These are phyloP conservation scores for Drosophila atripex DNA, from an alignment of 2,888 invertebrate genomes.

Conservation along the genomic window DNA sequence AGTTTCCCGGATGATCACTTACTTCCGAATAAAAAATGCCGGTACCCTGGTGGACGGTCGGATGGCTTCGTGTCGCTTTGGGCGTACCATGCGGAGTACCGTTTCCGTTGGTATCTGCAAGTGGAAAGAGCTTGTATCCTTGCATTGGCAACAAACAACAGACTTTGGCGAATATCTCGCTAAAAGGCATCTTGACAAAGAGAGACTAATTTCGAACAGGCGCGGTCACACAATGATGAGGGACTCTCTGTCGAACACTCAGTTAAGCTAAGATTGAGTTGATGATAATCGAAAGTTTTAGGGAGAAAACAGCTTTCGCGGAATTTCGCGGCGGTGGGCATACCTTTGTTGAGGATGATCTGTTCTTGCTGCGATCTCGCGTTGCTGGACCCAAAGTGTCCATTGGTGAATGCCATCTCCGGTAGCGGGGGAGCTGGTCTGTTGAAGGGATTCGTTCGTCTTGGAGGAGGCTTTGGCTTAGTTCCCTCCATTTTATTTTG, in stretches of 20 bases:
- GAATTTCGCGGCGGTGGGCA: slow-evolving; percentile 2
- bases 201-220: background rate
- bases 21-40: slow-evolving; percentile 48
- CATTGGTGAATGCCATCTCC: slow-evolving; percentile 66
- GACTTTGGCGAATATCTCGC: slow-evolving; percentile 41
- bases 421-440: slow-evolving; percentile 84
- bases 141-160: slow-evolving; percentile 55
- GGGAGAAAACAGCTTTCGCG: slow-evolving; percentile 41
- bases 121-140: slow-evolving; percentile 55
- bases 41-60: slow-evolving; percentile 1
- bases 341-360: slow-evolving; percentile 37
- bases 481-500: slow-evolving; percentile 1
- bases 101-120: slow-evolving; percentile 69
- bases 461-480: slow-evolving; percentile 87
- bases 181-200: slow-evolving; percentile 45
- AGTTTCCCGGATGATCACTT: slow-evolving; percentile 17
- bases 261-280: background rate
- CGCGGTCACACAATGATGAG: slow-evolving; percentile 1
- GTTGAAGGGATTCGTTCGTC: slow-evolving; percentile 93
- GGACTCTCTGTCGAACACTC: background rate
- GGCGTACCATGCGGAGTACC: slow-evolving; percentile 50
- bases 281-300: slow-evolving; percentile 2
- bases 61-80: slow-evolving; percentile 27
- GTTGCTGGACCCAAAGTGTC: slow-evolving; percentile 65
- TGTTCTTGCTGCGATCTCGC: slow-evolving; percentile 55